Evolutionary conservation across 2,888 invertebrate genomes (phyloP), one percentile per base, ranked within the genome.

Genomic region (Papilio gigon): DNA sequence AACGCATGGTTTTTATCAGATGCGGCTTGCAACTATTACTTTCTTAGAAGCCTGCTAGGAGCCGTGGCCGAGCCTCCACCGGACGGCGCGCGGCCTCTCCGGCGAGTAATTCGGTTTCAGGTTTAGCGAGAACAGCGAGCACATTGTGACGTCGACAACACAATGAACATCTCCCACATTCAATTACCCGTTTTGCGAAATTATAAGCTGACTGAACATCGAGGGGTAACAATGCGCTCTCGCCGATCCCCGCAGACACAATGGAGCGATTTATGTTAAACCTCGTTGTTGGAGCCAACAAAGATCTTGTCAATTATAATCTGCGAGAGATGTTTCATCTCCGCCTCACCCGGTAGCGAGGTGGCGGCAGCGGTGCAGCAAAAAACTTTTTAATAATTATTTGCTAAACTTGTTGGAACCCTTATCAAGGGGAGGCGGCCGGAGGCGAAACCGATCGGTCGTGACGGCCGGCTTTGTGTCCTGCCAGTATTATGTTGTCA

Each of bases 301-400:
- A 90, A 90, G 90, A 90, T 89, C 89, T 89, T 87, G 91, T 91
- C 91, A 91, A 90, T 91, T 91, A 90, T 90, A 90, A 91, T 90
- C 89, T 84, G 83, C 77, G 78, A 78, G 80, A 82, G 87, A 89
- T 89, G 87, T 87, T 87, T 86, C 85, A 84, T 77, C 80, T 85
- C 82, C 77, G 82, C 78, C 77, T 89, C 89, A 89, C 88, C 89
- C 90, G 85, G 91, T 90, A 91, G 90, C 89, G 81, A 80, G 77
- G 82, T 82, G 81, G 74, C 83, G 83, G 80, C 85, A 83, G 85
- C 84, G 79, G 78, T 75, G 74, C 74, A 76, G 73, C 70, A 77
- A 78, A 80, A 78, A 80, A 78, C 71, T 75, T 76, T 76, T 77
- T 88, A 89, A 87, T 89, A 89, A 90, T 90, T 87, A 91, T 90